These are phyloP conservation scores for Oryzias dopingdopingensis DNA, from an alignment of 2,797 vertebrate genomes.

Conservation along the genomic window DNA sequence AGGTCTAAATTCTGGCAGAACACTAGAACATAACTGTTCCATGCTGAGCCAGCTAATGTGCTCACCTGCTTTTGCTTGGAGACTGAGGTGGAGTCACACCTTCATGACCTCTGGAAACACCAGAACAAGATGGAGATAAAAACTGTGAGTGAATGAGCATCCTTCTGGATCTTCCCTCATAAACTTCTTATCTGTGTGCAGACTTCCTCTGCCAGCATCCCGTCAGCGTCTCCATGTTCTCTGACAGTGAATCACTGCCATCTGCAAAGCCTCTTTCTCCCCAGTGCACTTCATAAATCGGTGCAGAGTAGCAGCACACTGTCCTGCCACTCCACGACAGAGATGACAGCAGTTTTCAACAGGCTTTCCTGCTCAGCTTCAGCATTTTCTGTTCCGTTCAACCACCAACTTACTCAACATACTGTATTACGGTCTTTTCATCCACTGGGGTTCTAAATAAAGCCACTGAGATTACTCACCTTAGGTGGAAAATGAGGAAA, in stretches of 20 bases:
- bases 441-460: slow-evolving; percentile 10
- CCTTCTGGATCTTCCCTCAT: slow-evolving; percentile 18
- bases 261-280: slow-evolving; percentile 9
- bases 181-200: slow-evolving; percentile 22
- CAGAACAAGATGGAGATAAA: neutral
- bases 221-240: slow-evolving; percentile 11
- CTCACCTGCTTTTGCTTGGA: slow-evolving; percentile 3
- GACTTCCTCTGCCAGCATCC: slow-evolving; percentile 20
- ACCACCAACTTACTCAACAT: slow-evolving; percentile 5
- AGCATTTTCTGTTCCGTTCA: neutral
- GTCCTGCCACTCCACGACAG: neutral
- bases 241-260: slow-evolving; percentile 17
- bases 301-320: neutral
- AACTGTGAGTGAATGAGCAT: slow-evolving; percentile 1
- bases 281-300: slow-evolving; percentile 2
- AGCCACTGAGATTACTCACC: slow-evolving; percentile 12
- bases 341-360: slow-evolving; percentile 1
- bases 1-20: neutral
- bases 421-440: slow-evolving; percentile 13
- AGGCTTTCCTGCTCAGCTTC: neutral
- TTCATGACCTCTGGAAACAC: neutral
- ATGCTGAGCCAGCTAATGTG: neutral
- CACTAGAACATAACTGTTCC: too few species aligned
- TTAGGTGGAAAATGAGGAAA: slow-evolving; percentile 27
- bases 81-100: neutral